Evolutionary conservation across 2,797 vertebrate genomes (phyloP).

Genomic region (Aeoliscus strigatus): DNA sequence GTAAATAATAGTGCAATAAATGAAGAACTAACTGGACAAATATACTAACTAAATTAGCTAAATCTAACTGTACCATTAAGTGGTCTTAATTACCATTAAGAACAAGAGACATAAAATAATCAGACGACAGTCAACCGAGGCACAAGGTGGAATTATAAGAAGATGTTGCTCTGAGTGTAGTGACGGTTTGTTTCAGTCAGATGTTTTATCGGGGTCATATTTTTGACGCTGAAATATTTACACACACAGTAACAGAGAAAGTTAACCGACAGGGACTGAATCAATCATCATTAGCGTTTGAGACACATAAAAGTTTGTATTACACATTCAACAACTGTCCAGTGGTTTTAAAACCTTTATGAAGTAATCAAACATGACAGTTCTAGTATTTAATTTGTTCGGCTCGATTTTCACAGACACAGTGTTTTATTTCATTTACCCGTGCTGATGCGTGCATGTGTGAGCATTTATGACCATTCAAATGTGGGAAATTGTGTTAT

Average conservation of each 20-base stretch:
- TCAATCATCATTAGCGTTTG: constrained; percentile 17
- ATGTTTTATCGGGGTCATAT: background rate
- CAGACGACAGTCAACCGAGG: no score
- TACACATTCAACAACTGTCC: constrained; percentile 20
- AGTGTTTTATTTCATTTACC: constrained; percentile 17
- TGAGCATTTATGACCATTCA: constrained; percentile 4
- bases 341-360: constrained; percentile 29
- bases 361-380: constrained; percentile 48
- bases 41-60: no score
- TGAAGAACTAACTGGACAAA: no score
- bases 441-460: constrained; percentile 1
- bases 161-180: no score
- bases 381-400: constrained; percentile 31
- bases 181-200: no score
- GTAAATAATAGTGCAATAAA: no score
- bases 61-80: no score
- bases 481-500: constrained; percentile 15
- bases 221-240: background rate
- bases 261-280: background rate
- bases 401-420: constrained; percentile 30
- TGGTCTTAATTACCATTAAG: no score
- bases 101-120: no score
- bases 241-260: constrained; percentile 6
- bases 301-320: constrained; percentile 2
- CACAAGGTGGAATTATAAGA: no score